phyloP scores from a whole-genome alignment of 2,113 vertebrate genomes.

The Pycnonotus jocosus region DNA sequence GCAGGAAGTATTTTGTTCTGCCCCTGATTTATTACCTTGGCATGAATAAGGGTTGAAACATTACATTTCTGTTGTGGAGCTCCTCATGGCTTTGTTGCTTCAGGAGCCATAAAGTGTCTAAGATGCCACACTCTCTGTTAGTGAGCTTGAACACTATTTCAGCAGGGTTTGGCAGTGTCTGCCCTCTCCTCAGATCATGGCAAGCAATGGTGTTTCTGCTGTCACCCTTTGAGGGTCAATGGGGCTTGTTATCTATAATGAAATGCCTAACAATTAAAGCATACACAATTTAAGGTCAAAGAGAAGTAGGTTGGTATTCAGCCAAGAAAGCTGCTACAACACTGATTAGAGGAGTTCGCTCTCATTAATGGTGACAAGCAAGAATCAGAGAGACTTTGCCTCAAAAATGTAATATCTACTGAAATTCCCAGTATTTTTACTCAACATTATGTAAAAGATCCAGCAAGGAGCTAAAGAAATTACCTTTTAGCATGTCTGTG shows the following conservation, averaged over 20 bases:
- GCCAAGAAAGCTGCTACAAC: not conserved
- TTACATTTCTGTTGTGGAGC: not conserved
- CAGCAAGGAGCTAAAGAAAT: not conserved
- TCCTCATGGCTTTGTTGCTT: not conserved
- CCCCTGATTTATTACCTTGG: not conserved
- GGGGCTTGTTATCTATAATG: not conserved
- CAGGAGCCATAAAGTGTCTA: not conserved
- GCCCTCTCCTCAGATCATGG: not conserved
- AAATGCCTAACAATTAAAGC: not conserved
- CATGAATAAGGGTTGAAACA: not conserved
- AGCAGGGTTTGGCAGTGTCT: not conserved
- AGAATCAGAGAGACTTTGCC: not conserved
- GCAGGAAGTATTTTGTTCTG: not conserved
- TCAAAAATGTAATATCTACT: not conserved
- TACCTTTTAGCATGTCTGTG: not conserved
- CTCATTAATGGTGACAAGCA: not conserved
- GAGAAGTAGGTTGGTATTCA: not conserved
- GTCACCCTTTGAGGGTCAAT: not conserved
- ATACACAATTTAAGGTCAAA: not conserved
- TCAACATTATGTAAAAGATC: not conserved
- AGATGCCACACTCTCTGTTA: fast-evolving
- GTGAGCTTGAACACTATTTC: not conserved
- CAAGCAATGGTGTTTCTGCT: not conserved
- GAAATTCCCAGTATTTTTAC: not conserved
- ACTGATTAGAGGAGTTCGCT: not conserved